Base-by-base conservation (phyloP, 2,113 vertebrate species). In the Bubo blakistoni region DNA sequence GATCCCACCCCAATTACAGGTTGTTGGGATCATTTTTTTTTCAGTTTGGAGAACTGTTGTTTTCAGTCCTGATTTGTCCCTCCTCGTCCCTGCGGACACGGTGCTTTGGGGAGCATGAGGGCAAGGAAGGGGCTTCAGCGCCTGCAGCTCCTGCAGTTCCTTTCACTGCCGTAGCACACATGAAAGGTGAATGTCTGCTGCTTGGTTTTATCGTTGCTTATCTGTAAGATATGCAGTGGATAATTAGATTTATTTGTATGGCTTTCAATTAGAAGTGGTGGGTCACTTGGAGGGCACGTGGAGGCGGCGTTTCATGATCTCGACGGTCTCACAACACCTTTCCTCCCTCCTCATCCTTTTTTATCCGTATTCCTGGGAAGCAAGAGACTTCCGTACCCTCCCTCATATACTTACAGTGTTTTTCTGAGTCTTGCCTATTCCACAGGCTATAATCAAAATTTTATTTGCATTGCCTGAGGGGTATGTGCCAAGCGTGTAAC, bases 141-240 rank as follows among this genome's bases (percentile, higher is more conserved):
- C n/a, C n/a, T 7, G 22, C 46, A 26, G 2, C 26, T 49, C 46
- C 65, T 12, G 4, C 57, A 10, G 51, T 32, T 72, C 52, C 38
- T 13, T 22, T 63, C 21, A 0, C n/a, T 57, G 55, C 63, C 3
- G 0, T 6, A 19, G 54, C 15, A 44, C 0, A 2, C 52, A 47
- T 5, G 46, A 29, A 66, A 49, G 0, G 1, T 14, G n/a, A 36
- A 32, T 3, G 22, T 26, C 44, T 80, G 73, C 73, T 32, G 18
- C 55, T 6, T 34, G 36, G 21, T 13, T 81, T 80, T 61, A 30
- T 81, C 1, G 0, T 40, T 24, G 32, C 47, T 89, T 49, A 32
- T 57, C 52, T 55, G 34, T 22, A 0, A 61, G 46, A 81, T 61
- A 51, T 86, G 76, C 73, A 21, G 38, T 17, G 46, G 40, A 15